Conservation (phyloP, 2,113 vertebrate genomes). For the Progne subis region DNA sequence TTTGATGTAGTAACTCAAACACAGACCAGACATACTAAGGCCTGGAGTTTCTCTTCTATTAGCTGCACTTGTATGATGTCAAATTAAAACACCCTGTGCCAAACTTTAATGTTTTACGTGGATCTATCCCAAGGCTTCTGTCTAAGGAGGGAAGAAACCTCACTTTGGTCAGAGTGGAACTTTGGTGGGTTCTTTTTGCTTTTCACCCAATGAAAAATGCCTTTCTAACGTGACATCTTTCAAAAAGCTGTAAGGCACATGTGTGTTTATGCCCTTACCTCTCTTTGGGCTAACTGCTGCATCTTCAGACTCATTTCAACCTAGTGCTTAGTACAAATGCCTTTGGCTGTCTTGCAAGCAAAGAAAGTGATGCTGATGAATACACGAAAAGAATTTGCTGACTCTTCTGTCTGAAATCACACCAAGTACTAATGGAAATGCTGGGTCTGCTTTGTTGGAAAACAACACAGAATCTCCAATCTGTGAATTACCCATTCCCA, state of each 20-base stretch:
- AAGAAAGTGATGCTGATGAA: constrained; percentile 4
- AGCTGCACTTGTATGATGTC: neutral
- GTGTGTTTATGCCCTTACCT: neutral
- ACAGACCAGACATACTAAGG: neutral
- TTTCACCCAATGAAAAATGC: neutral
- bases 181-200: neutral
- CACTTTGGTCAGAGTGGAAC: neutral
- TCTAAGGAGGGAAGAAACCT: neutral
- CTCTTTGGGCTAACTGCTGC: rapidly evolving
- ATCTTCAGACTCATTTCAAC: neutral
- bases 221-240: neutral
- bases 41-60: neutral
- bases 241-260: rapidly evolving
- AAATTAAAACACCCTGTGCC: neutral
- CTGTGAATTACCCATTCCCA: constrained; percentile 46
- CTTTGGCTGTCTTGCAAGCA: neutral
- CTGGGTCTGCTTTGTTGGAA: constrained; percentile 15
- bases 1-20: neutral
- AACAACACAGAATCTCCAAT: neutral
- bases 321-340: neutral
- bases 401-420: neutral
- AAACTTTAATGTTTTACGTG: neutral
- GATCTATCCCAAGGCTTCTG: neutral
- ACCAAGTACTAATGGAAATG: constrained; percentile 1
- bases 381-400: constrained; percentile 41